These are phyloP conservation scores for Philereme vetulata DNA, from an alignment of 2,888 invertebrate genomes.

Conservation along the genomic window DNA sequence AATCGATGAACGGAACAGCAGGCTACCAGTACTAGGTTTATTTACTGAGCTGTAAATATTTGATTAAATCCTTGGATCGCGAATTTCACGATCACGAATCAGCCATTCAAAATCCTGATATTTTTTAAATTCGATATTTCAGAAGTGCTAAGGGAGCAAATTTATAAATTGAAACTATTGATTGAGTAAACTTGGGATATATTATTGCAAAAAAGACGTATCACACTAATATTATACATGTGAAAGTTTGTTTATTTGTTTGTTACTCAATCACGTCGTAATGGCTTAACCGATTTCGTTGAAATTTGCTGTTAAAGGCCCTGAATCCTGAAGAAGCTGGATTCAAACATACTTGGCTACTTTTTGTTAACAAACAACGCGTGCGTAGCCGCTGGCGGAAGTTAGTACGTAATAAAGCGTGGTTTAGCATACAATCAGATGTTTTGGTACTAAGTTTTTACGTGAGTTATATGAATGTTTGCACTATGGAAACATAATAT, in stretches of 20 bases:
- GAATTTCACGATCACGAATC: slow-evolving; percentile 24
- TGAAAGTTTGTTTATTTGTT: too few relatives aligned
- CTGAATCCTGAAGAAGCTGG: too few relatives aligned
- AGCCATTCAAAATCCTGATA: slow-evolving; percentile 9
- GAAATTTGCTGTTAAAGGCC: too few relatives aligned
- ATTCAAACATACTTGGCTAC: too few relatives aligned
- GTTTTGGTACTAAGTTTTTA: slow-evolving; percentile 7
- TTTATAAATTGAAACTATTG: not conserved
- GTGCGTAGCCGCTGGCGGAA: too few relatives aligned
- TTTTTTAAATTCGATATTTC: slow-evolving; percentile 1
- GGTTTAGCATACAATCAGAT: slow-evolving; percentile 7
- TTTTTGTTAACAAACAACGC: too few relatives aligned
- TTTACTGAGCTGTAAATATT: slow-evolving; percentile 35
- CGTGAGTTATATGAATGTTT: slow-evolving; percentile 15
- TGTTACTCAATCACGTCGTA: too few relatives aligned
- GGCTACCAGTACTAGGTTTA: slow-evolving; percentile 26
- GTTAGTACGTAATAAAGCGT: not conserved
- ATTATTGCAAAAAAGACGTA: too few relatives aligned
- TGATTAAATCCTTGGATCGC: slow-evolving; percentile 30
- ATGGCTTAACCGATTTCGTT: too few relatives aligned
- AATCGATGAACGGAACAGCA: slow-evolving; percentile 28
- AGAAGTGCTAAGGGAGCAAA: not conserved
- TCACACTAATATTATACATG: too few relatives aligned
- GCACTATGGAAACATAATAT: slow-evolving; percentile 22
- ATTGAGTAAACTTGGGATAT: not conserved